phyloP scores from a whole-genome alignment of 2,888 invertebrate genomes.

The Parnassius smintheus region DNA sequence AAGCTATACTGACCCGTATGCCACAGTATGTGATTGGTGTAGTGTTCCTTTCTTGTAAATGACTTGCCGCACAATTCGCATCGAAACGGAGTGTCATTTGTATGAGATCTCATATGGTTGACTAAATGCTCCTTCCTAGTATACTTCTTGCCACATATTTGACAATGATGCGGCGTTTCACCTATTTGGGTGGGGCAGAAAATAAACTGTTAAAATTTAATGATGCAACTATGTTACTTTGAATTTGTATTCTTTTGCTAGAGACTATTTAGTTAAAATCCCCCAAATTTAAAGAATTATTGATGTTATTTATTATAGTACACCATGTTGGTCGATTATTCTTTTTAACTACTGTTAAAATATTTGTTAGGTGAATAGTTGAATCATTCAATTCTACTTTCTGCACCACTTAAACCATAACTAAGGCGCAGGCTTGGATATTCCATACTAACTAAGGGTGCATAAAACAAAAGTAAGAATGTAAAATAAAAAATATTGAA shows the following conservation, averaged over 20 bases:
- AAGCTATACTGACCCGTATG: slow-evolving; percentile 85
- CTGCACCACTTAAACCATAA: slow-evolving; percentile 64
- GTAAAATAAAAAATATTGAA: neutral
- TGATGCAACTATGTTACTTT: slow-evolving; percentile 73
- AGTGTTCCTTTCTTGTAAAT: slow-evolving; percentile 93
- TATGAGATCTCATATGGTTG: slow-evolving; percentile 93
- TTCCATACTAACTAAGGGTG: slow-evolving; percentile 37
- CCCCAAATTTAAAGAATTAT: slow-evolving; percentile 6
- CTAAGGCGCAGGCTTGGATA: slow-evolving; percentile 69
- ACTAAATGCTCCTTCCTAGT: slow-evolving; percentile 93
- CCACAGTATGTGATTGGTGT: slow-evolving; percentile 95
- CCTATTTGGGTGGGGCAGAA: slow-evolving; percentile 81
- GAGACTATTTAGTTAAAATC: neutral
- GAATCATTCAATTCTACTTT: slow-evolving; percentile 78
- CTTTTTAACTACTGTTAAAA: slow-evolving; percentile 11
- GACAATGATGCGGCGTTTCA: slow-evolving; percentile 93
- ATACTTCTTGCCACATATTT: slow-evolving; percentile 93
- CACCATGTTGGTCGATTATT: slow-evolving; percentile 1
- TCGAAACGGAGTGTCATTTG: slow-evolving; percentile 92
- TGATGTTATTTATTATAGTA: slow-evolving; percentile 7
- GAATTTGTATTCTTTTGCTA: slow-evolving; percentile 2
- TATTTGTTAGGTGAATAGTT: slow-evolving; percentile 57
- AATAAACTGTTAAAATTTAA: slow-evolving; percentile 77
- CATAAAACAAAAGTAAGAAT: slow-evolving; percentile 3
- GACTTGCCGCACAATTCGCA: slow-evolving; percentile 94